Evolutionary conservation across 2,888 invertebrate genomes (phyloP).

Genomic region (Siphonodentalium dalli): DNA sequence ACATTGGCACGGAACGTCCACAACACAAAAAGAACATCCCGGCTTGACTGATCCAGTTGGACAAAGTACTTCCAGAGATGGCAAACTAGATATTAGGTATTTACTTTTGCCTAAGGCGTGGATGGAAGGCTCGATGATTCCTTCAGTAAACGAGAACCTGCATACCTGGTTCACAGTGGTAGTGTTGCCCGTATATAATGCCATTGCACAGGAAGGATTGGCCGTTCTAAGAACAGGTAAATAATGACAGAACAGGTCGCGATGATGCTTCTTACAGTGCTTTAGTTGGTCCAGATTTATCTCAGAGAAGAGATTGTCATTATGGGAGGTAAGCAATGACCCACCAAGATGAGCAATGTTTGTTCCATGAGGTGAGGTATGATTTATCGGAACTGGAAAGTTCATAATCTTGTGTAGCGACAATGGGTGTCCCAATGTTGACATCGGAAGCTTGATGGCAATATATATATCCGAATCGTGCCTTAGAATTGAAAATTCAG

Average conservation of each 20-base stretch:
- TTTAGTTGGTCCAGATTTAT: neutral
- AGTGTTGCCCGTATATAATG: neutral
- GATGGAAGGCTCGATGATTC: neutral
- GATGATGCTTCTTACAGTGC: neutral
- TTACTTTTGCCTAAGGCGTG: neutral
- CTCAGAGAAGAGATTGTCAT: neutral
- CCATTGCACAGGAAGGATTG: neutral
- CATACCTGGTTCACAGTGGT: constrained; percentile 1
- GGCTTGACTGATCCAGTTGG: neutral
- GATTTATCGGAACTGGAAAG: constrained; percentile 9
- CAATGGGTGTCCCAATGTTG: neutral
- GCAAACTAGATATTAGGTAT: constrained; percentile 4
- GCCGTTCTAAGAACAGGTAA: constrained; percentile 1
- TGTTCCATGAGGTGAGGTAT: constrained; percentile 3
- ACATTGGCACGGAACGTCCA: constrained; percentile 19
- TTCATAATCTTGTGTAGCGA: constrained; percentile 1
- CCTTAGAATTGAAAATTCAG: neutral
- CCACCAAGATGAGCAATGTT: constrained; percentile 1
- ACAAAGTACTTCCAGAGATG: neutral
- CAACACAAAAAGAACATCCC: constrained; percentile 21
- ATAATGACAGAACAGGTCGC: neutral
- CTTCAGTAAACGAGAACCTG: constrained; percentile 5
- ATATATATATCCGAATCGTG: neutral
- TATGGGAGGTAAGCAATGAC: neutral
- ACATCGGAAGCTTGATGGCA: constrained; percentile 5